Base-by-base conservation (phyloP, 2,113 vertebrate genomes). In the Charina bottae region DNA sequence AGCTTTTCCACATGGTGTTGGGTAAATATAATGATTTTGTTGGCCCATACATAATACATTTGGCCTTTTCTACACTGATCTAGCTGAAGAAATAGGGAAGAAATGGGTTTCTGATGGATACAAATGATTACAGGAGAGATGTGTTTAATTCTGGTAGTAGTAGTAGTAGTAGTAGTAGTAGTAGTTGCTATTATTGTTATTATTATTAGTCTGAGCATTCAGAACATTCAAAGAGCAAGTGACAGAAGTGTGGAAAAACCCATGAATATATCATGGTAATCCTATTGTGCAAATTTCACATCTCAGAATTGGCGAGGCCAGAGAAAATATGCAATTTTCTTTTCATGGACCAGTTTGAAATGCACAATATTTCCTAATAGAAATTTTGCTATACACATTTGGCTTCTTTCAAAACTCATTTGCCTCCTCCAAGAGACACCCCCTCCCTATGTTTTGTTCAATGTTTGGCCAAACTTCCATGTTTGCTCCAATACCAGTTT, bases 71-170 rank as follows among this genome's bases (percentile, higher is more conserved):
- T 86, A 85, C 87, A 93, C 21, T 64, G 83, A 91, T 56, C 78
- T 53, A 78, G 49, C 28, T 33, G 49, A 49, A 49, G 49, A 49
- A 49, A 49, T 83, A 42, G 86, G 62, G 93, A 23, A 84, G 90
- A 95, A 94, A 92, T 96, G 94, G 93, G 54, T 64, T 86, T 54
- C 53, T 28, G 55, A 90, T 90, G 89, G 92, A 94, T 83, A 83
- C 93, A 91, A 86, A 85, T 1, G 15, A 54, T 93, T 91, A 92
- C 89, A 90, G 95, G 95, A 95, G 91, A 94, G 93, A 93, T 85
- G 58, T 91, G 94, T 94, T 96, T 96, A 95, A 96, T 97, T 96
- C 94, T 96, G 95, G 93, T 93, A 96, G 87, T 93, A 26, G n/a
- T 56, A 83, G 17, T 53, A 54, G 93, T 93, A 96, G 87, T 93